These are phyloP conservation scores for Trypoxylus dichotomus DNA, from an alignment of 1,140 invertebrate genomes.

Conservation along the genomic window DNA sequence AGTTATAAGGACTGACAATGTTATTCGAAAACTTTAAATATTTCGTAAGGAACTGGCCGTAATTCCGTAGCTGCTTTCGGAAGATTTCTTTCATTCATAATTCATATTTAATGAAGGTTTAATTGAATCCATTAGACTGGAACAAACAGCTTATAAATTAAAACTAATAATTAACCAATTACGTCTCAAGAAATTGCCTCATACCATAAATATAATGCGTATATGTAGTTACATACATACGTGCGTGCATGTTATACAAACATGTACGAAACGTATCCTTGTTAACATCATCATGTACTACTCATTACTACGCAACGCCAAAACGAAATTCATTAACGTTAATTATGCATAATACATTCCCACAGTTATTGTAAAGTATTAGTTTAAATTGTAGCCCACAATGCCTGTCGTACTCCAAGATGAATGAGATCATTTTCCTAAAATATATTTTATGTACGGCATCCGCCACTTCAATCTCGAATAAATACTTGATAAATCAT, in stretches of 20 bases:
- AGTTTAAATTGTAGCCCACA: conserved; percentile 12
- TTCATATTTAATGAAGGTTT: background rate
- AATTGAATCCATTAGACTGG: background rate
- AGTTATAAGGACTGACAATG: no score
- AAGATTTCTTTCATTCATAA: background rate
- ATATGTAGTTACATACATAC: no score
- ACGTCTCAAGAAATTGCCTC: background rate
- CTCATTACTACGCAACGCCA: background rate
- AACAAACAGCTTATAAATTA: background rate
- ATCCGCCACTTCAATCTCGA: conserved; percentile 11
- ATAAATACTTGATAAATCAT: conserved; percentile 25
- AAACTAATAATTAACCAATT: background rate
- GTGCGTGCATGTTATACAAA: background rate
- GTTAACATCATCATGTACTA: background rate
- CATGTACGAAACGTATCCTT: background rate
- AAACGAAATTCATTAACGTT: conserved; percentile 14
- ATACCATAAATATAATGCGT: background rate
- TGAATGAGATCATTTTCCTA: conserved; percentile 19
- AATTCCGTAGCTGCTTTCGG: no score
- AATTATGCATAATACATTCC: conserved; percentile 25
- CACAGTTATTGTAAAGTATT: conserved; percentile 21
- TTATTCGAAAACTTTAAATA: no score
- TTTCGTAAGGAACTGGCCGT: no score
- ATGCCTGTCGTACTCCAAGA: conserved; percentile 5
- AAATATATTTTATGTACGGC: conserved; percentile 16